Evolutionary conservation across 2,797 vertebrate species (phyloP).

Genomic region (Danio jaintianensis): DNA sequence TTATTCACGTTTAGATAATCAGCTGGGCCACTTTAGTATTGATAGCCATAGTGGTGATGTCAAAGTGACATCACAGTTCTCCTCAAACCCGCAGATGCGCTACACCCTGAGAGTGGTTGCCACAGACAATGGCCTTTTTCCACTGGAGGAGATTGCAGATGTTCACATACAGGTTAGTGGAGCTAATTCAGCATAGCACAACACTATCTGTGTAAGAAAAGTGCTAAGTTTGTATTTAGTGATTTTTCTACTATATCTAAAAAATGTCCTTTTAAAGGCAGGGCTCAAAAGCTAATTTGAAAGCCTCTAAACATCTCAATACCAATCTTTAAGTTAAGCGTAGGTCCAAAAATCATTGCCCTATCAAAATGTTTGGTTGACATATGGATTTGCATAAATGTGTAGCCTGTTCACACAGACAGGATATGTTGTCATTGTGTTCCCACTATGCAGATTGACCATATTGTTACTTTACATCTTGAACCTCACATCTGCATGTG

Average conservation of each 20-base stretch:
- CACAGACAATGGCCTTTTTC: conserved; percentile 78
- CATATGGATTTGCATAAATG: no score
- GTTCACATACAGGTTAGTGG: conserved; percentile 82
- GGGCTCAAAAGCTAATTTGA: no score
- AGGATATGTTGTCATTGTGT: no score
- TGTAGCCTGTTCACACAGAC: no score
- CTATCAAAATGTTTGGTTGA: no score
- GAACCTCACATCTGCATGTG: no score
- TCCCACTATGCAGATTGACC: no score
- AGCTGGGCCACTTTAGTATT: conserved; percentile 82
- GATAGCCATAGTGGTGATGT: conserved; percentile 86
- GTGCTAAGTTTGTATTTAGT: not conserved
- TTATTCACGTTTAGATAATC: conserved; percentile 66
- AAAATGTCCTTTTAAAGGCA: not conserved
- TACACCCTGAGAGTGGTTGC: conserved; percentile 83
- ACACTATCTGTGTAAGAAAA: not conserved
- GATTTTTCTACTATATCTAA: not conserved
- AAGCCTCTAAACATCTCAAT: no score
- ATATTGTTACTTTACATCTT: no score
- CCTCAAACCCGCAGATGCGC: conserved; percentile 64
- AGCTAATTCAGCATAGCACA: not conserved
- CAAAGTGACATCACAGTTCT: conserved; percentile 78
- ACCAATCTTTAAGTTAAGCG: no score
- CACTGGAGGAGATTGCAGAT: conserved; percentile 78
- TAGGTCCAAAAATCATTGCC: no score